Conservation (phyloP, 1,140 invertebrate genomes). For the Vollenhovia emeryi region DNA sequence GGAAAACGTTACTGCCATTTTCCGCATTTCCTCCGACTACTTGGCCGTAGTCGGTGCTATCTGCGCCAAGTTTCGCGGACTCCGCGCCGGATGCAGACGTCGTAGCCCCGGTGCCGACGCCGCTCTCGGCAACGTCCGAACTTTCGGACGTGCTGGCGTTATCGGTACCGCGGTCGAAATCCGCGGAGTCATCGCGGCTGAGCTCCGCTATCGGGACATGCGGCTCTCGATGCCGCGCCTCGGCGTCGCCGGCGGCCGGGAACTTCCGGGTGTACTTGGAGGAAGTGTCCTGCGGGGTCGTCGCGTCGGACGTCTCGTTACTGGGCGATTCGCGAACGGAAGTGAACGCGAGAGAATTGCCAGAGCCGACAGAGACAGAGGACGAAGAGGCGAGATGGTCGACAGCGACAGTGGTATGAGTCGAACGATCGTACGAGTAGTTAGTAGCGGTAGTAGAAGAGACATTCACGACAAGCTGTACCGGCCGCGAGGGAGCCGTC, state of each 20-base stretch:
- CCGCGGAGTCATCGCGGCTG: neutral
- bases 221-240: neutral
- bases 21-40: neutral
- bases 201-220: constrained; percentile 6
- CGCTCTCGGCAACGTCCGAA: constrained; percentile 24
- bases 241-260: neutral
- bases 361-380: constrained; percentile 52
- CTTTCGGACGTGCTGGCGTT: constrained; percentile 35
- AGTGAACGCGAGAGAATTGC: neutral
- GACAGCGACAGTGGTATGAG: constrained; percentile 46
- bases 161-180: constrained; percentile 15
- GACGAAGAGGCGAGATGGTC: constrained; percentile 48
- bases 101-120: neutral
- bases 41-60: neutral
- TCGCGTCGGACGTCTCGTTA: neutral
- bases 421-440: constrained; percentile 50
- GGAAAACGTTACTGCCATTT: neutral
- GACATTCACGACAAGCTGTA: constrained; percentile 38
- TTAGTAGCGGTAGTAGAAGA: constrained; percentile 57
- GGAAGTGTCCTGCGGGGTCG: neutral
- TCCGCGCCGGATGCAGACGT: neutral
- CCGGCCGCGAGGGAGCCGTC: neutral
- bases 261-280: neutral
- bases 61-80: constrained; percentile 14
- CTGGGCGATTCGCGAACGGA: neutral